These are phyloP conservation scores for Orthonevra nobilis DNA, from an alignment of 2,888 invertebrate genomes.

Conservation along the genomic window DNA sequence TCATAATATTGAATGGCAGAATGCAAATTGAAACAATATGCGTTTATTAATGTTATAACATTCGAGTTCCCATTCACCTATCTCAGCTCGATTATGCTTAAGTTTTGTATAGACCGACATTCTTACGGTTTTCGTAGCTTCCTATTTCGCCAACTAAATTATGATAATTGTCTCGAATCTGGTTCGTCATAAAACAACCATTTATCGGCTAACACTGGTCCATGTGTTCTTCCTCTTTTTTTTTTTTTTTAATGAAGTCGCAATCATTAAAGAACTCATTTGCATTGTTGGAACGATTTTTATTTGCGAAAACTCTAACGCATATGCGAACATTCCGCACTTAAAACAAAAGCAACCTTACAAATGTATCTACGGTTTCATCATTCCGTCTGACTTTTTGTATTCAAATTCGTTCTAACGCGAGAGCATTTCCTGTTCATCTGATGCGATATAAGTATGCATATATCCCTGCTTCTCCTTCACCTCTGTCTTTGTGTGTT, in stretches of 20 bases:
- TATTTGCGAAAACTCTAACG: background rate
- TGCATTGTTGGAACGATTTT: background rate
- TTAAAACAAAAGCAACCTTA: background rate
- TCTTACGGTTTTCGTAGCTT: too few relatives aligned
- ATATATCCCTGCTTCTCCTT: background rate
- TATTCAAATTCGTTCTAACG: constrained; percentile 10
- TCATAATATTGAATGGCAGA: too few relatives aligned
- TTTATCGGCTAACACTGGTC: background rate
- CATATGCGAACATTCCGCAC: background rate
- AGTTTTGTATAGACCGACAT: too few relatives aligned
- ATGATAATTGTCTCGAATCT: background rate
- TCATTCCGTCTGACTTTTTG: background rate
- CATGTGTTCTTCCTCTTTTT: background rate
- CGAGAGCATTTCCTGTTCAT: constrained; percentile 24
- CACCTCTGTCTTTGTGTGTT: background rate
- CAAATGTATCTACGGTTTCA: background rate
- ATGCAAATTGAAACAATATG: too few relatives aligned
- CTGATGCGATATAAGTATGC: too few relatives aligned
- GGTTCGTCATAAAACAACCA: background rate
- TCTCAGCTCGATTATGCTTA: too few relatives aligned
- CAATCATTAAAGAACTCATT: background rate
- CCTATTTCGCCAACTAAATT: background rate
- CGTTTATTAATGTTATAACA: too few relatives aligned
- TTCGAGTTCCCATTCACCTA: too few relatives aligned
- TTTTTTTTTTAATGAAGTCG: background rate